Base-by-base conservation (phyloP, 2,797 vertebrate species). In the Smutsia gigantea region DNA sequence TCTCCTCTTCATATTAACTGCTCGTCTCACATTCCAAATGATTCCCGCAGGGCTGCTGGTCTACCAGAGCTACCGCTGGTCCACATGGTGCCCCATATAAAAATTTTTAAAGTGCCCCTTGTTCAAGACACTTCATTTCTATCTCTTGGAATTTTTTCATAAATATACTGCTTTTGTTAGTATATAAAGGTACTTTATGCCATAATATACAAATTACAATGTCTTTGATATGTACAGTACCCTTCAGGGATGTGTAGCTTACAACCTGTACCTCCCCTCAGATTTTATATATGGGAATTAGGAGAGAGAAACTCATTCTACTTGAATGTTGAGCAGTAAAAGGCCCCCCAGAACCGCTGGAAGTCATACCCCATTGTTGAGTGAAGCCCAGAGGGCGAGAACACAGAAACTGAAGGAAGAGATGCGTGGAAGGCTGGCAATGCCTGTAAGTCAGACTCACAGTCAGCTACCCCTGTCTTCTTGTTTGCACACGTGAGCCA, bases 231-330 rank as follows among this genome's bases (percentile, higher is more conserved):
- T 4, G 23, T 31, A n/a, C 2, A 18, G 12, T 27, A 17, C 15
- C 55, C 46, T 89, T 29, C 7, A 46, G 42, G 37, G 1, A 15
- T 34, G 9, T 34, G 2, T 4, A 86, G 42, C 68, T 86, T 55
- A 83, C 34, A 74, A 64, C 4, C 64, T 31, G 29, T 75, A 55
- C 17, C 25, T 55, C 86, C 23, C 39, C 39, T 75, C 4, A 39
- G 55, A 77, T 94, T 88, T 88, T 37, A 59, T 4, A n/a, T 13
- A 17, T 37, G 37, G n/a, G 37, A 63, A 72, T 23, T 29, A 71
- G 27, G n/a, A 78, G 34, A 96, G 27, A 82, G 10, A 64, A 92
- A 83, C 21, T 68, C 49, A 21, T 89, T 93, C 72, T 57, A 66
- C 14, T 79, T 53, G 34, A 83, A 71, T 15, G 34, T 2, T 34